Percentiles rank a stretch among this genome's conserved stretches.
Evolutionary conservation across 2,113 vertebrate species (phyloP).

Genomic region (Mesoclemmys tuberculata): DNA sequence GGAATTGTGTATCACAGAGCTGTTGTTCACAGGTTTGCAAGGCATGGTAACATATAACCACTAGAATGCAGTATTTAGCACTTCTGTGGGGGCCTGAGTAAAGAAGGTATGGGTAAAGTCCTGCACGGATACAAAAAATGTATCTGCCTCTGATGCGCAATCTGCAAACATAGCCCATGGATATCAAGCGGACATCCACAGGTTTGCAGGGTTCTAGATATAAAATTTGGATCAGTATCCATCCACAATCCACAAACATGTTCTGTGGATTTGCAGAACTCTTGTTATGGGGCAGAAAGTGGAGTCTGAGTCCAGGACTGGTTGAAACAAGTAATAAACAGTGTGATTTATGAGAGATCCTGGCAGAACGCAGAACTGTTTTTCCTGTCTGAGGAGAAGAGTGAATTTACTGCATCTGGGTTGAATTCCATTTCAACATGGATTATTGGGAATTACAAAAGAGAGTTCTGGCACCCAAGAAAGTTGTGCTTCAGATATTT

Average conservation of each 20-base stretch:
- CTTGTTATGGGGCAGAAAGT: not conserved
- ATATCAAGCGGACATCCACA: too few relatives aligned
- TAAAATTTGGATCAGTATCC: too few relatives aligned
- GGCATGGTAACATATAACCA: not conserved
- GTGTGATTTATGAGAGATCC: not conserved
- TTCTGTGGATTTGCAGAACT: too few relatives aligned
- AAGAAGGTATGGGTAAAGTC: not conserved
- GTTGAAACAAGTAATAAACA: not conserved
- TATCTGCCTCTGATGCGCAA: too few relatives aligned
- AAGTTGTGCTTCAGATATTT: fast-evolving
- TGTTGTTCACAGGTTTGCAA: not conserved
- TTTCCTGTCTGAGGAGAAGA: not conserved
- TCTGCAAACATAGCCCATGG: too few relatives aligned
- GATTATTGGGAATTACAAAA: not conserved
- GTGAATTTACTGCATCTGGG: not conserved
- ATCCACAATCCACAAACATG: too few relatives aligned
- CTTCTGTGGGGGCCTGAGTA: not conserved
- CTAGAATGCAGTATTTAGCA: fast-evolving
- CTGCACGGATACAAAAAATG: too few relatives aligned
- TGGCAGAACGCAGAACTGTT: not conserved
- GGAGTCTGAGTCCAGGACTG: not conserved
- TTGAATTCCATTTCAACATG: not conserved
- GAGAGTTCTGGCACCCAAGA: not conserved
- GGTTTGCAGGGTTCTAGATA: too few relatives aligned
- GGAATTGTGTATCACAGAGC: not conserved